Evolutionary conservation across 2,888 invertebrate species (phyloP).

Genomic region (Pandemis cinnamomeana): DNA sequence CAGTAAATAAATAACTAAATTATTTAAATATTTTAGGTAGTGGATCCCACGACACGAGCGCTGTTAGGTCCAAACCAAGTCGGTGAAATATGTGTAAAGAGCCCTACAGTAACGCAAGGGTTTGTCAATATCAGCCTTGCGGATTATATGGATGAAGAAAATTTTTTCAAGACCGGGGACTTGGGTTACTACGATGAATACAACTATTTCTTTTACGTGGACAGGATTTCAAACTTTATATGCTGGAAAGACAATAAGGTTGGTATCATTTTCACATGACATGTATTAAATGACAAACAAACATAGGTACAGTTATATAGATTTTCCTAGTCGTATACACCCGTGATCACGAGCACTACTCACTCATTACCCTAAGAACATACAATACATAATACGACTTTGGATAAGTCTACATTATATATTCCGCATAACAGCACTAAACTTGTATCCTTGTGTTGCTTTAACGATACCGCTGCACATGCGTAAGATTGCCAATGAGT

Average conservation of each 20-base stretch:
- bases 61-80: conserved; percentile 30
- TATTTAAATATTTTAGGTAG: conserved; percentile 15
- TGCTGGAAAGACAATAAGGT: neutral
- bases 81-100: conserved; percentile 34
- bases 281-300: neutral
- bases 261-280: neutral
- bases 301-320: neutral
- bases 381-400: no score
- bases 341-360: no score
- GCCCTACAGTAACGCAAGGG: conserved; percentile 17
- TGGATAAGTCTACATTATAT: no score
- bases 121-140: conserved; percentile 7
- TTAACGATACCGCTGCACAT: no score
- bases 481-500: no score
- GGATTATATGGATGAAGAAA: conserved; percentile 19
- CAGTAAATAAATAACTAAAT: no score
- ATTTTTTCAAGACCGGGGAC: conserved; percentile 28
- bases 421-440: no score
- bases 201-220: conserved; percentile 16
- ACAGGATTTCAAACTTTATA: conserved; percentile 19
- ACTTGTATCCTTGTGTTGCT: no score
- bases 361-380: no score
- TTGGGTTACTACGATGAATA: conserved; percentile 34
- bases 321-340: no score
- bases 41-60: conserved; percentile 10